Base-by-base conservation (phyloP, 1,140 invertebrate species). In the Muscidifurax raptorellus region DNA sequence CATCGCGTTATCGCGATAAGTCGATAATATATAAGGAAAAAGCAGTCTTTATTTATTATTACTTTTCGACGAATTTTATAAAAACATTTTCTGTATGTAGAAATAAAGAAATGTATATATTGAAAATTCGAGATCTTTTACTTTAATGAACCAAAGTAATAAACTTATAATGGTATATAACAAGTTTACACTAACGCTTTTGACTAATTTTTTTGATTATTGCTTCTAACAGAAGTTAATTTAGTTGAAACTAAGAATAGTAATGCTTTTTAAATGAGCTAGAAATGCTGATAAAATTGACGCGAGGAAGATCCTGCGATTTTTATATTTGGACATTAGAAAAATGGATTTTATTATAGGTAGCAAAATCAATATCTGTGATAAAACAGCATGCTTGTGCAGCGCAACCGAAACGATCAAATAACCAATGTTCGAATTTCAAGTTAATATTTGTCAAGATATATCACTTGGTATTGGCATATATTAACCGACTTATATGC, bases 91-190 rank as follows among this genome's bases (percentile, higher is more conserved):
- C 85, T 90, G 89, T 90, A 90, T 87, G 86, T 88, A 88, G 85
- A 87, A 91, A 91, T 91, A 90, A 91, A 91, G 86, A 87, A 89
- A 86, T 90, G 89, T 89, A 91, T 88, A 91, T 90, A 90, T 82
- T 82, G 81, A 90, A 83, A 72, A 78, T 52, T 78, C 32, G 79
- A 86, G 72, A 66, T 79, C 64, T 13, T 80, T 80, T 66, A 80
- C n/a, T 80, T 74, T 66, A 10, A 36, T 30, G 28, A 77, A 64
- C 83, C 77, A 52, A 15, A 67, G 3, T 67, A 10, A 6, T 67
- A 67, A 47, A 15, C 44, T 59, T 59, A 10, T 30, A 77, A 13
- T 18, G n/a, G 10, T 78, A 7, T 2, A 77, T 59, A 77, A 10
- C 28, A 76, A 76, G 28, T 32, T 30, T 44, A 27, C 12, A 12